Base-by-base conservation (phyloP, 2,113 vertebrate species). In the Xiphorhynchus elegans region DNA sequence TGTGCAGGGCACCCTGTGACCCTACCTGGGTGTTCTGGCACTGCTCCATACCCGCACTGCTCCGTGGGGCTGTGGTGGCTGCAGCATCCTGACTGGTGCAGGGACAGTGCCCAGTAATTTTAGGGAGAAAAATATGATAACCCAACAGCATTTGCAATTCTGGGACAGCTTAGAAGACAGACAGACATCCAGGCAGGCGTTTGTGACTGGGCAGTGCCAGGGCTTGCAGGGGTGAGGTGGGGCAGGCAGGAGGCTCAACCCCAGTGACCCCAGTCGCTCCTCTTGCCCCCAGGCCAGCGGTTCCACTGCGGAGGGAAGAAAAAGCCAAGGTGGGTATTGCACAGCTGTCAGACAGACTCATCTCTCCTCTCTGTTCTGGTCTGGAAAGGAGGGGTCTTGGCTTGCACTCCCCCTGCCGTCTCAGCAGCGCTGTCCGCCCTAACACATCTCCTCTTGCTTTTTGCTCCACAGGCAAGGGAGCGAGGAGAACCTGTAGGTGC, bases 241-340 rank as follows among this genome's bases (percentile, higher is more conserved):
- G 26, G 25, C 1, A 21, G 28, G 31, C 35, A 35, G 13, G 4
- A 53, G 28, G 35, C 70, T 69, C 70, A 40, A 37, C 26, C 60
- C 13, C 28, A 7, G 37, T 37, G 24, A 11, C 17, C 69, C 79
- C 72, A 73, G 44, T 4, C 8, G 0, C 33, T 83, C 29, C 96
- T 89, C 89, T 86, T 93, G 17, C 83, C 91, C 94, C 63, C 90
- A 99, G 98, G 98, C 96, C 98, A 97, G 84, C 97, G 95, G 47
- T 97, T 99, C 85, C 98, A 96, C 80, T 99, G 98, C 2, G 97
- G 98, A 73, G 98, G 92, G 60, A 98, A 97, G 90, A 97, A 92
- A 87, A 96, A 93, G 81, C 89, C 56, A 31, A 96, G 98, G 98
- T 98, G 91, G 93, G 98, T 94, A 17, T 4, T 5, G 9, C 39